phyloP scores from a whole-genome alignment of 2,113 vertebrate species.

The Azemiops feae region DNA sequence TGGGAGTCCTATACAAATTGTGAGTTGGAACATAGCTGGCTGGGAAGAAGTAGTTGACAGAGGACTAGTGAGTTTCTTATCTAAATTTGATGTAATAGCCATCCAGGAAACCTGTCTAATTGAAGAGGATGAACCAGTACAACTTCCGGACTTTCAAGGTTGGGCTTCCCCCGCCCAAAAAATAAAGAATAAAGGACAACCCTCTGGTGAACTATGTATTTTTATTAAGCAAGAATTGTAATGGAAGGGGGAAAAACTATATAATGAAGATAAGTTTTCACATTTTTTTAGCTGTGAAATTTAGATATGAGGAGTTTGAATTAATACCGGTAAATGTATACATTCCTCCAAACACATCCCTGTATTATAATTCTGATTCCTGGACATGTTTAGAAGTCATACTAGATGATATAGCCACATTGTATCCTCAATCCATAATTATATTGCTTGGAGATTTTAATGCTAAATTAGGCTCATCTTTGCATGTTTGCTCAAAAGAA shows the following conservation, averaged over 20 bases:
- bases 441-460: background rate
- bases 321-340: background rate
- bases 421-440: background rate
- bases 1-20: background rate
- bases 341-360: background rate
- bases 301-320: background rate
- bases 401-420: background rate
- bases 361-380: background rate
- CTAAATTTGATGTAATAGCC: background rate
- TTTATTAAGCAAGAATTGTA: background rate
- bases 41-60: background rate
- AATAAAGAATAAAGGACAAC: background rate
- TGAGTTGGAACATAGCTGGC: background rate
- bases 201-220: background rate
- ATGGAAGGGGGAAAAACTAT: background rate
- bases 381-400: background rate
- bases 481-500: background rate
- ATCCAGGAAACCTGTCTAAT: background rate
- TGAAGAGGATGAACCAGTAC: background rate
- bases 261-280: background rate
- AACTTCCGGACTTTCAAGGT: background rate
- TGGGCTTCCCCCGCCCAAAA: background rate
- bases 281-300: background rate
- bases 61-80: background rate
- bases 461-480: background rate